These are phyloP conservation scores for Amphipoea lucens DNA, from an alignment of 2,888 invertebrate species.

Conservation along the genomic window DNA sequence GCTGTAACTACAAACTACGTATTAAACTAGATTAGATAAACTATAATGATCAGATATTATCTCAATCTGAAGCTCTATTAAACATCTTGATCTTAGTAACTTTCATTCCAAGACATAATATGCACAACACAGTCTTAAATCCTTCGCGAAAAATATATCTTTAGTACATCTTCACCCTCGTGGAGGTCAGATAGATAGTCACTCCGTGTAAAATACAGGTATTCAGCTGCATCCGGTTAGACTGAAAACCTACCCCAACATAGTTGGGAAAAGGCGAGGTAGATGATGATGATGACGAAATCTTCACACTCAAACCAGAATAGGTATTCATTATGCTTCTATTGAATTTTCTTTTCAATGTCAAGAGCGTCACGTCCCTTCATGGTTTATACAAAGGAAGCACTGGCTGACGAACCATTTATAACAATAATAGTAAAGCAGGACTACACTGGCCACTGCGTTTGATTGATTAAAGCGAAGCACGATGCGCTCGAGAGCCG, in stretches of 20 bases:
- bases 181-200: not conserved
- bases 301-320: slow-evolving; percentile 6
- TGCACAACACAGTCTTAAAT: not conserved
- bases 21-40: slow-evolving; percentile 29
- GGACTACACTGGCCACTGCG: slow-evolving; percentile 58
- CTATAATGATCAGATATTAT: slow-evolving; percentile 11
- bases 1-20: slow-evolving; percentile 23
- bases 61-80: slow-evolving; percentile 17
- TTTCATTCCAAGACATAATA: not conserved
- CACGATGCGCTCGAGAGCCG: slow-evolving; percentile 39
- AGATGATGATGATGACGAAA: not conserved
- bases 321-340: slow-evolving; percentile 37
- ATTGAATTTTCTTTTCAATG: slow-evolving; percentile 47
- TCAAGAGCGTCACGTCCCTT: slow-evolving; percentile 50
- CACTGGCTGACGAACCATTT: slow-evolving; percentile 51
- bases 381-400: slow-evolving; percentile 49
- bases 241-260: not conserved
- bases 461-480: slow-evolving; percentile 74
- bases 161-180: not conserved
- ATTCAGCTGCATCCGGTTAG: not conserved
- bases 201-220: not conserved
- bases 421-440: slow-evolving; percentile 61
- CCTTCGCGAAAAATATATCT: not conserved
- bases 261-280: not conserved
- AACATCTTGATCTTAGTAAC: slow-evolving; percentile 2